These are phyloP conservation scores for Laticauda colubrina DNA, from an alignment of 2,113 vertebrate genomes.

Conservation along the genomic window DNA sequence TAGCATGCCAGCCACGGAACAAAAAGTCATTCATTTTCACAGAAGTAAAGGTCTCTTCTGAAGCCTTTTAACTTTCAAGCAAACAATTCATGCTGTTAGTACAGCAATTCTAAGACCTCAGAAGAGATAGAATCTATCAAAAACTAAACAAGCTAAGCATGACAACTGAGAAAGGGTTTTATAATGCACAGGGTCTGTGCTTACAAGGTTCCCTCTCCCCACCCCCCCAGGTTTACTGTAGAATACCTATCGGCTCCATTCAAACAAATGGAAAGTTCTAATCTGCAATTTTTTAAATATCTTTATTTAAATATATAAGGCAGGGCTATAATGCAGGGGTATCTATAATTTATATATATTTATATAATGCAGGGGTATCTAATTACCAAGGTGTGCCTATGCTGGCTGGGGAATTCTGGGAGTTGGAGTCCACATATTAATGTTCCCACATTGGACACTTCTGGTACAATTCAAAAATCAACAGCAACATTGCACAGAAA, in stretches of 20 bases:
- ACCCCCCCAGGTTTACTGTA: background rate
- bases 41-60: background rate
- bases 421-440: background rate
- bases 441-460: background rate
- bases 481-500: background rate
- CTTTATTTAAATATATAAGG: background rate
- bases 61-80: constrained; percentile 19
- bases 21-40: background rate
- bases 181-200: background rate
- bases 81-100: constrained; percentile 22
- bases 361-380: background rate
- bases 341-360: no score
- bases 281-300: background rate
- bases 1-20: background rate
- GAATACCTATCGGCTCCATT: background rate
- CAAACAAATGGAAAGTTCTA: constrained; percentile 25
- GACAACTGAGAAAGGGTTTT: constrained; percentile 36
- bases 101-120: constrained; percentile 27
- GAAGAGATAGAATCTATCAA: constrained; percentile 23
- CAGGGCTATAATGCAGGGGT: no score
- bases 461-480: background rate
- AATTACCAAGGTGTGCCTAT: background rate
- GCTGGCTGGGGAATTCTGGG: background rate
- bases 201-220: background rate
- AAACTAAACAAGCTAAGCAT: constrained; percentile 26